Conservation (phyloP, 2,797 vertebrate genomes). For the Tamandua tetradactyla region DNA sequence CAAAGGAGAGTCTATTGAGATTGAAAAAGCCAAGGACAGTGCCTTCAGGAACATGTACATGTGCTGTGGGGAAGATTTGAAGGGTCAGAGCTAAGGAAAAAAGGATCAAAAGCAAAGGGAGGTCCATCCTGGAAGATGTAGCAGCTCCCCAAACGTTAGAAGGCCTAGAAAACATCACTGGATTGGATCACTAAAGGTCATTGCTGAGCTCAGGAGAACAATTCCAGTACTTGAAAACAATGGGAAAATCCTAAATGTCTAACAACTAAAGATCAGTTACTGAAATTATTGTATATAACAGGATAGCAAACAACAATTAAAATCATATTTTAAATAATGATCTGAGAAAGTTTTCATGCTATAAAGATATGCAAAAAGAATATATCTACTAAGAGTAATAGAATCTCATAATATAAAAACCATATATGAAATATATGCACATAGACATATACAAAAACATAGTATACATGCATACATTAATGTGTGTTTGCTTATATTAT, state of each 20-base stretch:
- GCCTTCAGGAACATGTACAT: background rate
- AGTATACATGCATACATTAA: background rate
- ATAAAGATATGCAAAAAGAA: background rate
- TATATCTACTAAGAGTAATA: background rate
- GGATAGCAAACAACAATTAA: constrained; percentile 8
- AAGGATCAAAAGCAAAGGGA: background rate
- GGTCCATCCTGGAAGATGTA: background rate
- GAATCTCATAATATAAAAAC: background rate
- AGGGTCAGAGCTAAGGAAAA: background rate
- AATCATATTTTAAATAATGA: constrained; percentile 17
- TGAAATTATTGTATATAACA: background rate
- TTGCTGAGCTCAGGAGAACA: background rate
- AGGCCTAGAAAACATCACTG: background rate
- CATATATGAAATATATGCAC: background rate
- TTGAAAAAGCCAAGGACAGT: background rate
- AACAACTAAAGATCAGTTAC: background rate
- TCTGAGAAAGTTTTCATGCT: background rate
- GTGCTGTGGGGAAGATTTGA: background rate
- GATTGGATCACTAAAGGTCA: background rate
- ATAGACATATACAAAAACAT: background rate
- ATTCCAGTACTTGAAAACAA: background rate
- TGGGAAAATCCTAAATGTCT: background rate
- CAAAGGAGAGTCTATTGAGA: background rate
- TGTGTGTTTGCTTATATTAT: background rate
- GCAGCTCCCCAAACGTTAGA: background rate